Conservation (phyloP, 64 coral and sea anemone species). For the Acropora tenuis region DNA sequence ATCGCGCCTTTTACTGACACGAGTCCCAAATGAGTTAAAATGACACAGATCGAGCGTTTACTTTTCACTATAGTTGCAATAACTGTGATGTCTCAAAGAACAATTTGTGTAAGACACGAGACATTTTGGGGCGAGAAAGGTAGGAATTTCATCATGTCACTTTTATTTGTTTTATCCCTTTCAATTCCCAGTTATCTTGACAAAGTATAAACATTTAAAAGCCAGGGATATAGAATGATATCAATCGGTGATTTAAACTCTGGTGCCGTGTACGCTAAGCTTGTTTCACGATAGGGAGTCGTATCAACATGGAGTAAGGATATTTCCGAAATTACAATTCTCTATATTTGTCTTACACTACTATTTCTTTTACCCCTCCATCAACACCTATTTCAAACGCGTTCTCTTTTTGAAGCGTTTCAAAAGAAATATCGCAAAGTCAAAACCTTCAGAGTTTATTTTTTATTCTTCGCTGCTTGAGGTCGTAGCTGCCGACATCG, state of each 20-base stretch:
- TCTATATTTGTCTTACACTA: background rate
- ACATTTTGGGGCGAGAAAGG: conserved; percentile 97
- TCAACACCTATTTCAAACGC: background rate
- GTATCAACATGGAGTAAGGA: background rate
- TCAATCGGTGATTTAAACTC: background rate
- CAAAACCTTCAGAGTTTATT: background rate
- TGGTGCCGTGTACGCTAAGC: background rate
- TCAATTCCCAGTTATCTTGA: background rate
- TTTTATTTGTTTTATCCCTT: background rate
- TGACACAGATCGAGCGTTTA: background rate
- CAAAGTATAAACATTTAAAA: background rate
- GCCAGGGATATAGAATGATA: background rate
- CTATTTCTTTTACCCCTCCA: background rate
- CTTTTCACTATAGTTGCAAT: background rate
- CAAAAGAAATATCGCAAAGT: background rate
- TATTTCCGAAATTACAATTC: background rate
- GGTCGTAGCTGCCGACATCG: background rate
- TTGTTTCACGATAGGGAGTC: conserved; percentile 24
- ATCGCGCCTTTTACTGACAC: background rate
- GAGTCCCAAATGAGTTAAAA: conserved; percentile 44
- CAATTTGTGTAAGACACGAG: conserved; percentile 53
- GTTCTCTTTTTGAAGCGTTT: background rate
- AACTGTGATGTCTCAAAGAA: background rate
- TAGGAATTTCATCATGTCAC: conserved; percentile 9
- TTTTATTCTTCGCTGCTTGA: background rate